phyloP scores from a whole-genome alignment of 1,140 invertebrate species.

The Drosophila baimaii region DNA sequence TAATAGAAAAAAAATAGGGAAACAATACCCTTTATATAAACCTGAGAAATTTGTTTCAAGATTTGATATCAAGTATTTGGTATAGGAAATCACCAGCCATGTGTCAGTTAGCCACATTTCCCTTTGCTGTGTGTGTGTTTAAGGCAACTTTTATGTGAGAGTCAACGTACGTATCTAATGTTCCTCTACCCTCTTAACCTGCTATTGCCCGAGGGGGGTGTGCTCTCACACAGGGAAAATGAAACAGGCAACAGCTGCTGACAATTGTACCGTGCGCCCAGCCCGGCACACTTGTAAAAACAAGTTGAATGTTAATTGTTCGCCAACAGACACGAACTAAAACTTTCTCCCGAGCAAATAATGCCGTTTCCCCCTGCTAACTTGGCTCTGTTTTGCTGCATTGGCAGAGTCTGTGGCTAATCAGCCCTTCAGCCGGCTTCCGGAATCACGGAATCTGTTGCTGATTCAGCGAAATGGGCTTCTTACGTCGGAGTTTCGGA shows the following conservation, averaged over 20 bases:
- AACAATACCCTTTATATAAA: no score
- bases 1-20: no score
- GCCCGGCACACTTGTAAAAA: constrained; percentile 56
- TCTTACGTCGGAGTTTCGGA: constrained; percentile 9
- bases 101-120: constrained; percentile 11
- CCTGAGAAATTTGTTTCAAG: not conserved
- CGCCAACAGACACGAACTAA: constrained; percentile 61
- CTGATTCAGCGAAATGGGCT: constrained; percentile 46
- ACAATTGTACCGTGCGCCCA: constrained; percentile 33
- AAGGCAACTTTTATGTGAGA: constrained; percentile 19
- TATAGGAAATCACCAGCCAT: not conserved
- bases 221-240: constrained; percentile 7
- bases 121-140: not conserved
- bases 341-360: constrained; percentile 53
- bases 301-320: constrained; percentile 74
- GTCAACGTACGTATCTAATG: constrained; percentile 7
- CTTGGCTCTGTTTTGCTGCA: constrained; percentile 27
- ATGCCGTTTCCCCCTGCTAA: not conserved
- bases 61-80: not conserved
- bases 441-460: constrained; percentile 33
- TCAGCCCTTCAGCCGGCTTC: constrained; percentile 3
- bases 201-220: constrained; percentile 15
- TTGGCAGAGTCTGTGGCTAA: constrained; percentile 28
- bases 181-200: not conserved
- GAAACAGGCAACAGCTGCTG: constrained; percentile 31